phyloP scores from a whole-genome alignment of 2,888 invertebrate genomes.

The Lutraria lutraria region DNA sequence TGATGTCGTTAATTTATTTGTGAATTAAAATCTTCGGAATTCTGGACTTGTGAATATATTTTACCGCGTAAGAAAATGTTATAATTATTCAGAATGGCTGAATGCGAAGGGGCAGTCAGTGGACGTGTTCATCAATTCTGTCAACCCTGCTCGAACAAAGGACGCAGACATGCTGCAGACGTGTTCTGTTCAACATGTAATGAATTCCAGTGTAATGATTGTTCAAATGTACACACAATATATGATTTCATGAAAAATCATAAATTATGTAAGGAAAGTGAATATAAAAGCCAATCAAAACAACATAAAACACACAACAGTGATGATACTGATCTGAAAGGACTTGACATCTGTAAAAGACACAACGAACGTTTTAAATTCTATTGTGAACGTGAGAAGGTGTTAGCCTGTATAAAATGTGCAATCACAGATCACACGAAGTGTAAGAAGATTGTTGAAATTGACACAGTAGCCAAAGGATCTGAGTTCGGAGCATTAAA shows the following conservation, averaged over 20 bases:
- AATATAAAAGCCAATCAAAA: no score
- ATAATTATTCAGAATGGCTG: not conserved
- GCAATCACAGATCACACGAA: not conserved
- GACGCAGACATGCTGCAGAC: not conserved
- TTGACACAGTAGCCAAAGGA: not conserved
- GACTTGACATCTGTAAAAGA: slow-evolving; percentile 21
- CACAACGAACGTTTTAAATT: not conserved
- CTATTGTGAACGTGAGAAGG: not conserved
- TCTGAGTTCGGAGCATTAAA: not conserved
- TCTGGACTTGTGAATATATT: no score
- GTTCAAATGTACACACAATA: slow-evolving; percentile 17
- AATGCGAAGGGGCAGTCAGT: not conserved
- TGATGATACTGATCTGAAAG: not conserved
- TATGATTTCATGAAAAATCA: slow-evolving; percentile 25
- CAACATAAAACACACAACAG: not conserved
- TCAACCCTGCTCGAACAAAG: slow-evolving; percentile 16
- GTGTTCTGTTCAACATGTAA: slow-evolving; percentile 25
- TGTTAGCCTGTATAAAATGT: not conserved
- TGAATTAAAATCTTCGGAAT: no score
- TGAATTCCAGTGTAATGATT: slow-evolving; percentile 27
- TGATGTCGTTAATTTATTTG: no score
- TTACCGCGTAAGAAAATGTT: not conserved
- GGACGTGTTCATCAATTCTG: not conserved
- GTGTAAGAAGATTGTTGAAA: not conserved
- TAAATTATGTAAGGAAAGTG: not conserved